Evolutionary conservation across 2,888 invertebrate species (phyloP).

Genomic region (Dione vanillae): DNA sequence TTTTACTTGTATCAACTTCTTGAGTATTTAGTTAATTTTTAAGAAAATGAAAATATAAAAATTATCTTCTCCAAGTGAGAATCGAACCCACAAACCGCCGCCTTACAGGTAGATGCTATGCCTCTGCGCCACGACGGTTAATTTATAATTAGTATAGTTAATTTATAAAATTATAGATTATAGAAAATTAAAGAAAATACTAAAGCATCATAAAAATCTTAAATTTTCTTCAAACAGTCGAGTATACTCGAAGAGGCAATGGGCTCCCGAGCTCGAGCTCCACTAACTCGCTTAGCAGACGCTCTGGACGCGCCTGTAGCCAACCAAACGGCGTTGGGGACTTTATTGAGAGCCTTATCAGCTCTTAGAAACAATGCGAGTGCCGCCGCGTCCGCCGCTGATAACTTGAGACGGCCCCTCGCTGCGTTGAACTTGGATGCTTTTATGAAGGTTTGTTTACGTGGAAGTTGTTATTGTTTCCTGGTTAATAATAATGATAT

Average conservation of each 20-base stretch:
- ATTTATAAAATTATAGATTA: no score
- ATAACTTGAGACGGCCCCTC: slow-evolving; percentile 89
- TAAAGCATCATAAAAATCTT: not conserved
- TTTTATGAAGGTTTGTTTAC: slow-evolving; percentile 67
- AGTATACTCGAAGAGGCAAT: slow-evolving; percentile 90
- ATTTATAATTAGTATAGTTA: no score
- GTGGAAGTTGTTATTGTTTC: not conserved
- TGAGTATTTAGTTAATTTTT: no score
- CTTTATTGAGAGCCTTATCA: slow-evolving; percentile 88
- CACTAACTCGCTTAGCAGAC: slow-evolving; percentile 89
- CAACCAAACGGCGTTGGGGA: slow-evolving; percentile 90
- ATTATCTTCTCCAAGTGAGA: not conserved
- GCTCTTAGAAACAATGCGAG: slow-evolving; percentile 90
- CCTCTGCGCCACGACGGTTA: no score
- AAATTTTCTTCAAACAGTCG: slow-evolving; percentile 80
- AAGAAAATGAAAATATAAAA: no score
- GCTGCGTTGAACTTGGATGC: slow-evolving; percentile 88
- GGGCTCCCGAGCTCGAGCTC: slow-evolving; percentile 87
- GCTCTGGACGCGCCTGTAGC: slow-evolving; percentile 90
- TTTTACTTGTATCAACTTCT: no score
- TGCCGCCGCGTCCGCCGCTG: slow-evolving; percentile 89
- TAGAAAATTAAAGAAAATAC: no score
- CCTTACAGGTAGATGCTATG: no score
- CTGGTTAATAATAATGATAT: no score
- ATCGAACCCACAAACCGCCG: not conserved